Conservation (phyloP, 2,113 vertebrate genomes). For the Macquaria australasica region DNA sequence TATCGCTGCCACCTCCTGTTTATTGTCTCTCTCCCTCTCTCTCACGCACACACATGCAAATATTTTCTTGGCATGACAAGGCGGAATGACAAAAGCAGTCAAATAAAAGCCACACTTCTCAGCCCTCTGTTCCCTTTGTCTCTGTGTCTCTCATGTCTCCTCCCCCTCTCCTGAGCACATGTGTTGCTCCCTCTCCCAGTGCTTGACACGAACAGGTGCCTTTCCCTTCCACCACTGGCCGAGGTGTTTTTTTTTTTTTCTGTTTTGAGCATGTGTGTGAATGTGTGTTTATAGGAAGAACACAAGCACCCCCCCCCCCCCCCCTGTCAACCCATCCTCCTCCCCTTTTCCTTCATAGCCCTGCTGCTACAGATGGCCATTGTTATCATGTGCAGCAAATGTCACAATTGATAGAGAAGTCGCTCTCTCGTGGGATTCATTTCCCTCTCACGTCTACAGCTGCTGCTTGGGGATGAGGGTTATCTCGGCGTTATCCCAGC, state of each 20-base stretch:
- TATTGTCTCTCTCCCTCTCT: constrained; percentile 45
- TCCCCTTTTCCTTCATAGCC: constrained; percentile 83
- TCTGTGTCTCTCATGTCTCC: constrained; percentile 28
- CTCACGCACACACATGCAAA: constrained; percentile 71
- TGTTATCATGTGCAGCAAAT: constrained; percentile 95
- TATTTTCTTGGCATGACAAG: constrained; percentile 71
- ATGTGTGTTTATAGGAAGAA: constrained; percentile 80
- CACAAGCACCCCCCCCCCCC: constrained; percentile 81
- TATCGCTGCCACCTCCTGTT: constrained; percentile 53
- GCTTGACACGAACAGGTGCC: constrained; percentile 88
- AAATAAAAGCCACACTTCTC: constrained; percentile 80
- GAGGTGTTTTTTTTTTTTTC: constrained; percentile 58
- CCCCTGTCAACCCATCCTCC: constrained; percentile 62
- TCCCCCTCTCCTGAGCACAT: constrained; percentile 69
- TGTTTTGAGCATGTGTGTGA: constrained; percentile 26
- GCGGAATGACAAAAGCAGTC: constrained; percentile 73
- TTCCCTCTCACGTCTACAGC: constrained; percentile 84
- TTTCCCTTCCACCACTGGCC: constrained; percentile 82
- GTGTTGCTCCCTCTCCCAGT: constrained; percentile 57
- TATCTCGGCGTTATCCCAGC: constrained; percentile 73
- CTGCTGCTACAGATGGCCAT: constrained; percentile 91
- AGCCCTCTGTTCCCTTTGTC: constrained; percentile 70
- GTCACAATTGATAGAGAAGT: constrained; percentile 93
- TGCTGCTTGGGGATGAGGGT: constrained; percentile 82
- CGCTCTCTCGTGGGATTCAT: constrained; percentile 87